Percentiles rank a stretch among this genome's conserved stretches.
Conservation (phyloP, 2,113 vertebrate species). For the Aspidoscelis tigris region DNA sequence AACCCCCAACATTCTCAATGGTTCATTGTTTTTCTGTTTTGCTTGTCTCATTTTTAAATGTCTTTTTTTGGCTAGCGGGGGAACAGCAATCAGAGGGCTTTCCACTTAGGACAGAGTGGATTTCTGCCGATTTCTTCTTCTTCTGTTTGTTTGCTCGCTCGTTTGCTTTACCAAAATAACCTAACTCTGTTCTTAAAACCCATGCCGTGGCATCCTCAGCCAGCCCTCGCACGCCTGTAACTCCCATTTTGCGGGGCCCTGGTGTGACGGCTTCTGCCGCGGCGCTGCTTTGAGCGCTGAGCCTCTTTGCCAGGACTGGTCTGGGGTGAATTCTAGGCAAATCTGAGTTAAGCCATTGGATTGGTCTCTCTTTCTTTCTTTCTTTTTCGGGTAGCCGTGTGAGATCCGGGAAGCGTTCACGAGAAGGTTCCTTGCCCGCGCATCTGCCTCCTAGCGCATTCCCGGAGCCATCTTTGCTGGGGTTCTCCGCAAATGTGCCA, state of each 20-base stretch:
- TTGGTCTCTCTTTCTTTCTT: too few relatives aligned
- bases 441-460: too few relatives aligned
- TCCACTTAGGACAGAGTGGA: conserved; percentile 44
- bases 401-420: too few relatives aligned
- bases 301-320: neutral
- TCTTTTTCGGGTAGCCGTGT: too few relatives aligned
- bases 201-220: conserved; percentile 36
- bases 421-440: neutral
- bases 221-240: neutral
- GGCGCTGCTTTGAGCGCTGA: too few relatives aligned
- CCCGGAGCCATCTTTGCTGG: neutral
- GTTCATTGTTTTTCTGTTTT: too few relatives aligned
- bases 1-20: conserved; percentile 47
- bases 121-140: conserved; percentile 43
- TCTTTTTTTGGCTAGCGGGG: neutral
- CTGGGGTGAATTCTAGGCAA: conserved; percentile 35
- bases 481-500: conserved; percentile 55
- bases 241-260: too few relatives aligned
- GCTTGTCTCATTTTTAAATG: conserved; percentile 20
- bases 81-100: conserved; percentile 3
- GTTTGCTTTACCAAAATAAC: conserved; percentile 25
- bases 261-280: too few relatives aligned
- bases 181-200: conserved; percentile 29
- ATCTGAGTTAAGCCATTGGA: neutral
- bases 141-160: neutral